Percentiles rank a stretch among this genome's conserved stretches.
These are phyloP conservation scores for Clarias platycephalus DNA, from an alignment of 2,797 vertebrate genomes.

Conservation along the genomic window DNA sequence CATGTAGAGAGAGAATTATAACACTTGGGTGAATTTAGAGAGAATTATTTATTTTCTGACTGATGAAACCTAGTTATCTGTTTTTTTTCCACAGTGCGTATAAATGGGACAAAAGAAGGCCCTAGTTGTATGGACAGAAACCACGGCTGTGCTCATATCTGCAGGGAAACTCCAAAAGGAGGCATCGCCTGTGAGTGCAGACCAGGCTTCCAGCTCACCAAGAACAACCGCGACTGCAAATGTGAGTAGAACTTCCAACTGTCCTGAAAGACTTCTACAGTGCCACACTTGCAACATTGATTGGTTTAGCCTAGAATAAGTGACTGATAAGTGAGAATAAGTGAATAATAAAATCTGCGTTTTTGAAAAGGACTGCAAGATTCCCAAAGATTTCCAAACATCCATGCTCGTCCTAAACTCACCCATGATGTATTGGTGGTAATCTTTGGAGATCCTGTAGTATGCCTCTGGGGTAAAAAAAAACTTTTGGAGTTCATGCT, in stretches of 20 bases:
- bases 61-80: neutral
- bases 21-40: neutral
- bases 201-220: conserved; percentile 95
- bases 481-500: conserved; percentile 65
- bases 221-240: conserved; percentile 96
- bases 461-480: neutral
- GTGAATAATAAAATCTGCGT: neutral
- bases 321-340: neutral
- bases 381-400: neutral
- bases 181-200: conserved; percentile 95
- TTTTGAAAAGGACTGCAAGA: neutral
- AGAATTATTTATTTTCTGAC: no score
- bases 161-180: conserved; percentile 92
- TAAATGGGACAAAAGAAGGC: conserved; percentile 79
- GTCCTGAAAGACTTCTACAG: neutral
- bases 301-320: neutral
- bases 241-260: conserved; percentile 72
- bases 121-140: conserved; percentile 99
- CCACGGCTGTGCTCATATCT: conserved; percentile 97
- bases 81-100: conserved; percentile 59
- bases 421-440: neutral
- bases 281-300: neutral
- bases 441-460: neutral
- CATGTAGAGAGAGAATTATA: neutral
- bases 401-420: neutral